Conservation (phyloP, 1,140 invertebrate genomes). For the Metopolophium dirhodum region DNA sequence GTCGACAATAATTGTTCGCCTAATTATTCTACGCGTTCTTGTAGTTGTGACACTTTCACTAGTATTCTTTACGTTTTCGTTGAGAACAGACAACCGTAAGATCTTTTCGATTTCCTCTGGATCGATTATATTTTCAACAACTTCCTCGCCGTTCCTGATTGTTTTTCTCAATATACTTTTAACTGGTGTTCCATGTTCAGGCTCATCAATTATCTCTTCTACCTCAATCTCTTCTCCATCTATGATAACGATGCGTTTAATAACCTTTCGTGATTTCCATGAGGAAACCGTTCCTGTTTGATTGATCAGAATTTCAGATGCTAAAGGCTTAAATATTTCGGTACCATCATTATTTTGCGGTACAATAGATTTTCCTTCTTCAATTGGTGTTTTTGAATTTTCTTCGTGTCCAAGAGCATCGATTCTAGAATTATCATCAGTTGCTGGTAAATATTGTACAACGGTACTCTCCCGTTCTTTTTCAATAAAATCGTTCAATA, state of each 20-base stretch:
- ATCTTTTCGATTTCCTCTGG: not conserved
- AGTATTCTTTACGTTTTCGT: not conserved
- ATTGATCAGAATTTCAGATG: not conserved
- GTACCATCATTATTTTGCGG: no score
- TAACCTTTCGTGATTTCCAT: not conserved
- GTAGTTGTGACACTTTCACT: not conserved
- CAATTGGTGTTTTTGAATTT: no score
- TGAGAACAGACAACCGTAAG: not conserved
- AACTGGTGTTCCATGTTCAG: not conserved
- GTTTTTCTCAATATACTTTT: constrained; percentile 54
- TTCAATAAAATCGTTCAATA: no score
- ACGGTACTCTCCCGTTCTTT: no score
- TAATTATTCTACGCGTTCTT: not conserved
- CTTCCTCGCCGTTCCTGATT: not conserved
- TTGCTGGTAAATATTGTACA: no score
- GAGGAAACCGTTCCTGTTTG: not conserved
- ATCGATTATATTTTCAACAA: not conserved
- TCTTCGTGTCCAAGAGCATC: no score
- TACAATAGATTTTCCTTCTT: no score
- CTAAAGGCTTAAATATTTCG: no score
- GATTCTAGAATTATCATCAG: no score
- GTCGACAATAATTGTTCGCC: not conserved
- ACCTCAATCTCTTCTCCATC: not conserved
- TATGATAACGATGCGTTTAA: not conserved
- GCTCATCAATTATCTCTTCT: not conserved